These are phyloP conservation scores for Struthidea cinerea DNA, from an alignment of 2,113 vertebrate genomes.

Conservation along the genomic window DNA sequence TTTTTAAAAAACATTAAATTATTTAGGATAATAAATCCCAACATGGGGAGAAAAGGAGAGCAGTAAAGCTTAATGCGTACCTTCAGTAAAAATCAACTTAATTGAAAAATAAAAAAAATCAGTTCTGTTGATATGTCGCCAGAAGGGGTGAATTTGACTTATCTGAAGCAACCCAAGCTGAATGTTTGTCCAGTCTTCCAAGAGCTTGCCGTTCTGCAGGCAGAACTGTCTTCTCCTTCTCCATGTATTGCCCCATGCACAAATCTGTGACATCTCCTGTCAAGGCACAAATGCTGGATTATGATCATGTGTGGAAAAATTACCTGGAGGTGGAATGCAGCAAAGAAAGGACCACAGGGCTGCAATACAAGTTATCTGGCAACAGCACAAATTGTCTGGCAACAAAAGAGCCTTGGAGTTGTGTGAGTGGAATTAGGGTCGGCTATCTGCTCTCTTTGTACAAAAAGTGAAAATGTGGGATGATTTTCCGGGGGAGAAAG, in stretches of 20 bases:
- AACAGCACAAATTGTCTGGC: neutral
- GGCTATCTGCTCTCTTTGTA: neutral
- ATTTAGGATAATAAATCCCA: neutral
- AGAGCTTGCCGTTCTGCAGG: neutral
- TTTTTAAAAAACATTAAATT: neutral
- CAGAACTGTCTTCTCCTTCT: neutral
- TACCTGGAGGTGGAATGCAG: neutral
- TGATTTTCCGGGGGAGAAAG: neutral
- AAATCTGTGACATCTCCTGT: rapidly evolving
- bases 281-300: neutral
- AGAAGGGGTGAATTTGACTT: neutral
- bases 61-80: neutral
- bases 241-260: too few relatives aligned
- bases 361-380: neutral
- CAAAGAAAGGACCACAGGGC: neutral
- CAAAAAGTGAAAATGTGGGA: neutral
- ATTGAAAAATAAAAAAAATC: neutral
- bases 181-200: neutral
- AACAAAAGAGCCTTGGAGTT: neutral
- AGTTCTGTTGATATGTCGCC: neutral
- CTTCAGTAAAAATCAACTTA: neutral
- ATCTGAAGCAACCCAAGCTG: neutral
- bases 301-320: rapidly evolving
- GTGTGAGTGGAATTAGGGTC: neutral
- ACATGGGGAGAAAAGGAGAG: neutral